Evolutionary conservation across 2,888 invertebrate species (phyloP), one percentile per base, ranked within the genome.

Genomic region (Clostera curtula): DNA sequence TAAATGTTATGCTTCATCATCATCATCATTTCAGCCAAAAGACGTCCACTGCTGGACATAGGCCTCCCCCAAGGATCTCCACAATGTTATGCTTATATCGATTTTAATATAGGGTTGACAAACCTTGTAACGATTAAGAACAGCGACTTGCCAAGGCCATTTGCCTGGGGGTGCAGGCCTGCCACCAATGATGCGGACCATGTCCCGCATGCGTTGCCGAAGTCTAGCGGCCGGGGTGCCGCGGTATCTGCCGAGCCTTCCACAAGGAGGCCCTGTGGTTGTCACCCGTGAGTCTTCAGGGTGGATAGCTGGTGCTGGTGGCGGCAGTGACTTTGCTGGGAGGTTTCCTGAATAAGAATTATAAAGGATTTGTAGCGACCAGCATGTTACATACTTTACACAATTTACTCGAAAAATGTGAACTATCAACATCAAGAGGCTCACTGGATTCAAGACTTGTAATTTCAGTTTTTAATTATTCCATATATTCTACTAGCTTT

Each of bases 131-230:
- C 91, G 86, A 68, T 96, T 96, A 33, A 97, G 86, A 27, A 97
- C 89, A 26, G 93, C 96, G 10, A 95, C 95, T 79, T 96, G 96
- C 96, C 97, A 97, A 0, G 96, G 95, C 96, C 97, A 97, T 58
- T 91, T 92, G 18, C 95, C 93, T 24, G 88, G 90, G 6, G 87
- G 83, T 0, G 95, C 87, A 19, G 93, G 91, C 27, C 89, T 85
- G 1, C 97, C 97, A 0, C 97, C 97, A 30, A 97, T 93, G 34
- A 97, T 96, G 46, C 92, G 88, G 34, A 93, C 79, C 89, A 90
- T 88, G 28, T 86, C 86, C 11, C 76, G 69, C 70, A 86, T 72
- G 4, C 66, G 67, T 32, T 48, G 75, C 48, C 69, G 58, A 25
- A 60, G 35, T n/a, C 72, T 49, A 2, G 52, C 45, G 2, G 56